A percentile compares a stretch with the other conserved stretches of the same genome.
These are phyloP conservation scores for Eudorcas thomsonii DNA, from an alignment of 2,113 vertebrate genomes.

Conservation along the genomic window DNA sequence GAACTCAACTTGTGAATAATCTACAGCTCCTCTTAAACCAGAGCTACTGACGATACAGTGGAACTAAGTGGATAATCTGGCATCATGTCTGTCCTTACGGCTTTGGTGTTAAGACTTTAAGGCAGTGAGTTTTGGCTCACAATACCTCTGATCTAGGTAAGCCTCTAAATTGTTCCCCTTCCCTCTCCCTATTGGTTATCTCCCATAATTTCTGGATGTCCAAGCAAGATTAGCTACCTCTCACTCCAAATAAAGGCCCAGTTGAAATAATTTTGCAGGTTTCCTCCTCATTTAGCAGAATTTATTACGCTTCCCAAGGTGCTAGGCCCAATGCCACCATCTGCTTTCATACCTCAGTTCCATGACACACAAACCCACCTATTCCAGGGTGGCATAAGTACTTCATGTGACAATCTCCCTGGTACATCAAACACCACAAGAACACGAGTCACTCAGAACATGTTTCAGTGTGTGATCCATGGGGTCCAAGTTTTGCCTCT, in stretches of 20 bases:
- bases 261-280: not conserved
- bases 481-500: not conserved
- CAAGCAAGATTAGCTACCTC: not conserved
- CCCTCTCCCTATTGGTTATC: not conserved
- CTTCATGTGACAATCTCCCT: not conserved
- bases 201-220: not conserved
- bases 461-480: not conserved
- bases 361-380: not conserved
- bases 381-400: not conserved
- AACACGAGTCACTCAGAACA: not conserved
- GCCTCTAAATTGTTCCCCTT: not conserved
- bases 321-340: not conserved
- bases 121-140: not conserved
- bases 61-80: not conserved
- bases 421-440: not conserved
- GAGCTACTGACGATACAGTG: not conserved
- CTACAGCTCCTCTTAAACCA: not conserved
- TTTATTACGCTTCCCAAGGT: not conserved
- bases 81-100: not conserved
- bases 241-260: not conserved
- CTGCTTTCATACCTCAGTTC: not conserved
- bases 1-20: not conserved
- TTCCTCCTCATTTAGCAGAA: not conserved
- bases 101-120: not conserved
- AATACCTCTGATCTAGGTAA: not conserved